A percentile compares a stretch with the other conserved stretches of the same genome.
Conservation (phyloP, 2,888 invertebrate genomes). For the Drosophila koepferae region DNA sequence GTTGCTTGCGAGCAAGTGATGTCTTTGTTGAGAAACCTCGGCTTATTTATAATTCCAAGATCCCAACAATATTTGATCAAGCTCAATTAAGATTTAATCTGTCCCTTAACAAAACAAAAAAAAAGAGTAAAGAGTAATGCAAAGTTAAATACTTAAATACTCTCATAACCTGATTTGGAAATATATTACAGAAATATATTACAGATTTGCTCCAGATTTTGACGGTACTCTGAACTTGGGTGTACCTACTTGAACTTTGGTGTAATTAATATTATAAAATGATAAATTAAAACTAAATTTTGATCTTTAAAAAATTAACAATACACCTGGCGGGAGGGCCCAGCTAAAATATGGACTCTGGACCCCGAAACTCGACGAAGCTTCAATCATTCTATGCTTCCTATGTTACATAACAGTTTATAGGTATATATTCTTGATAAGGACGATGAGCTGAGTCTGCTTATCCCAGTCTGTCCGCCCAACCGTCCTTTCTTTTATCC, state of each 20-base stretch:
- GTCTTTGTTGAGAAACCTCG: not conserved
- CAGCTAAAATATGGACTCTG: too few species aligned
- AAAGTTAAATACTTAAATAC: slow-evolving; percentile 1
- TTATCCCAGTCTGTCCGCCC: too few species aligned
- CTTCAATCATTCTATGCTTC: too few species aligned
- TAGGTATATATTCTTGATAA: too few species aligned
- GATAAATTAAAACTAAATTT: not conserved
- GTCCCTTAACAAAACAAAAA: too few species aligned
- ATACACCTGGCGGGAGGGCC: too few species aligned
- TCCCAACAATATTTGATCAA: not conserved
- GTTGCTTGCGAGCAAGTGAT: slow-evolving; percentile 21
- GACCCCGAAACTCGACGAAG: too few species aligned
- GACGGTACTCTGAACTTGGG: not conserved
- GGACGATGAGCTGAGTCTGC: too few species aligned
- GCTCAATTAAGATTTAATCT: not conserved
- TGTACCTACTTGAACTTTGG: not conserved
- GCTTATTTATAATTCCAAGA: slow-evolving; percentile 15
- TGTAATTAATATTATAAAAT: too few species aligned
- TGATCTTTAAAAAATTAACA: too few species aligned
- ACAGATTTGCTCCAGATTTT: slow-evolving; percentile 1
- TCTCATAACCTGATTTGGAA: not conserved
- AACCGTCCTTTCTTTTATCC: too few species aligned
- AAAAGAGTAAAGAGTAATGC: not conserved
- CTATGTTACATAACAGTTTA: too few species aligned
- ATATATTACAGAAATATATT: not conserved